Base-by-base conservation (phyloP, 2,113 vertebrate genomes). In the Argyrosomus japonicus region DNA sequence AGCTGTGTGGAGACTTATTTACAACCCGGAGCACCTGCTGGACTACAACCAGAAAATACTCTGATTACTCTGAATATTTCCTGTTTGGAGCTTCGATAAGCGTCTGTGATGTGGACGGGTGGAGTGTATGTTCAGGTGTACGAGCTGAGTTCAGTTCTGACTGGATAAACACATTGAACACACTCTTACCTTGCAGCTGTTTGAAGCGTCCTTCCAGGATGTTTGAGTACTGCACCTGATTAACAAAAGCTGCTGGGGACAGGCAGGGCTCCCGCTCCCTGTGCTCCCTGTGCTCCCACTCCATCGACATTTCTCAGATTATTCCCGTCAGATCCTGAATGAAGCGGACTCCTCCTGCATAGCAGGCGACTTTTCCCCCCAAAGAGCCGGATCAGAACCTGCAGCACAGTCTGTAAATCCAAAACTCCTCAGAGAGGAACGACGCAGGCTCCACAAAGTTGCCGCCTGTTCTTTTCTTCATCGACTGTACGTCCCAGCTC, bases 171-270 rank as follows among this genome's bases (percentile, higher is more conserved):
- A 29, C 29, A 29, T 4, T 29, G 32, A 6, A 36, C 32, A 36
- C 32, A 36, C 32, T 47, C 96, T 96, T 96, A 98, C 97, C 97
- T 97, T 98, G 97, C 51, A 98, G 94, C 89, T 98, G 97, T 87
- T 98, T 98, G 94, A 98, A 98, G 58, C 97, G 92, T 80, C 97
- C 97, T 79, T 98, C 97, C 92, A 98, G 90, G 77, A 98, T 96
- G 77, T 96, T 97, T 64, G 97, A 95, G 32, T 97, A 97, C 89
- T 97, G 97, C 79, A 96, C 95, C 15, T 97, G 94, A 93, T 97
- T 97, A 71, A 98, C 94, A 90, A 96, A 98, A 56, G 97, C 97
- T 14, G 97, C 97, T 0, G 97, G 96, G 5, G 97, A 97, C 73
- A 97, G 94, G 68, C 93, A 93, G 84, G 94, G 70, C 85, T 95